Percentiles rank a stretch among this genome's conserved stretches.
These are phyloP conservation scores for Epinephelus cyanopodus DNA, from an alignment of 2,113 vertebrate genomes.

Conservation along the genomic window DNA sequence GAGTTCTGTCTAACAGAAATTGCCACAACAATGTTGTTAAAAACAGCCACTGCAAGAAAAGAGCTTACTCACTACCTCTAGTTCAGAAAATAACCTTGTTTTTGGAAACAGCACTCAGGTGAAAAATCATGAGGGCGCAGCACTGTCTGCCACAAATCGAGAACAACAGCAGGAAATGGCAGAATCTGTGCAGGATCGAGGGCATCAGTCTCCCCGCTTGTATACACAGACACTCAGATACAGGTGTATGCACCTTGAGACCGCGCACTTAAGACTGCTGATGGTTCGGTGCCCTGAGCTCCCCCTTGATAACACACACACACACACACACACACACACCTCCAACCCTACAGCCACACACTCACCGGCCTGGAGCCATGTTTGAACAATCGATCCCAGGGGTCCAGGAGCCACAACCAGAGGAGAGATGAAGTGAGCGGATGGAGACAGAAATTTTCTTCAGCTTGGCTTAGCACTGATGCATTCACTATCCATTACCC, in stretches of 20 bases:
- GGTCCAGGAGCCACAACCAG: conserved; percentile 32
- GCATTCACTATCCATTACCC: conserved; percentile 66
- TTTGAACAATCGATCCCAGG: conserved; percentile 64
- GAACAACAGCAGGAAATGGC: conserved; percentile 21
- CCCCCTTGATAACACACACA: conserved; percentile 3
- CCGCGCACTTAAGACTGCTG: conserved; percentile 6
- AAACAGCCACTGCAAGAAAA: no score
- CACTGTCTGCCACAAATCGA: not conserved
- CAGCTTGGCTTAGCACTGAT: conserved; percentile 53
- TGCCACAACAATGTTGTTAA: no score
- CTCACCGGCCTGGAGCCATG: conserved; percentile 22
- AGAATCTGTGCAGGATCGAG: not conserved
- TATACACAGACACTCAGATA: not conserved
- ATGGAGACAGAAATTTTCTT: conserved; percentile 57
- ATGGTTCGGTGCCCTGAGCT: conserved; percentile 21
- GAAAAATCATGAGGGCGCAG: not conserved
- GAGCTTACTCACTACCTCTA: no score
- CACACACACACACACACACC: conserved; percentile 4
- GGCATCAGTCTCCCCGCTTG: not conserved
- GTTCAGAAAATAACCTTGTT: not conserved
- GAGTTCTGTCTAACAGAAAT: no score
- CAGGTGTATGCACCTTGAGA: conserved; percentile 24
- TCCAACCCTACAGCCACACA: not conserved
- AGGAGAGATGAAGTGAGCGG: conserved; percentile 42
- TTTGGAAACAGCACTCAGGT: not conserved